Evolutionary conservation across 2,888 invertebrate genomes (phyloP).

Genomic region (Ennomos quercinarius): DNA sequence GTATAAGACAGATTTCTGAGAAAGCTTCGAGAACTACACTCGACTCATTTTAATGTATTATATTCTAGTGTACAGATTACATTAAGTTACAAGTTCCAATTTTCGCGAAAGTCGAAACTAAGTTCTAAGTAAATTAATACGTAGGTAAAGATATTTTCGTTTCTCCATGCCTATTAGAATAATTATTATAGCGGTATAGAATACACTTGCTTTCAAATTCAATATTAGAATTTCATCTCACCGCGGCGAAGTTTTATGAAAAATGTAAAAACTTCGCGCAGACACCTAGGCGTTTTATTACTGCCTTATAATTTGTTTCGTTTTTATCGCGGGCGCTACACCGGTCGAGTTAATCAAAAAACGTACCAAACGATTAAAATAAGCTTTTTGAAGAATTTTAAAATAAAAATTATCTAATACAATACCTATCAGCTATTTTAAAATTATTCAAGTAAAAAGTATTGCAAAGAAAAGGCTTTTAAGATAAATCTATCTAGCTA

Average conservation of each 20-base stretch:
- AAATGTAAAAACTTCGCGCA: constrained; percentile 82
- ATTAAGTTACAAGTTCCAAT: not conserved
- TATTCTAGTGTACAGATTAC: no score
- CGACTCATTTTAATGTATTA: no score
- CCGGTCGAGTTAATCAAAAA: constrained; percentile 62
- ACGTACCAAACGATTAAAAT: constrained; percentile 56
- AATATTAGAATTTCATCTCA: constrained; percentile 83
- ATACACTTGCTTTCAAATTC: constrained; percentile 79
- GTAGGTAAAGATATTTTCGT: not conserved
- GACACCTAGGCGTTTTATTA: constrained; percentile 82
- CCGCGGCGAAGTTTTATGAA: constrained; percentile 80
- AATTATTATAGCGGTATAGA: constrained; percentile 40
- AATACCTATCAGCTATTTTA: constrained; percentile 1
- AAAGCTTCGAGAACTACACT: no score
- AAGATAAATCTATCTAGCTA: no score
- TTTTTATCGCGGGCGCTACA: constrained; percentile 72
- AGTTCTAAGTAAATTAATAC: constrained; percentile 13
- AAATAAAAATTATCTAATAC: constrained; percentile 3
- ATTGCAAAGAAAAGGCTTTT: not conserved
- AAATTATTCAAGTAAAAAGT: not conserved
- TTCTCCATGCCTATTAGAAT: constrained; percentile 20
- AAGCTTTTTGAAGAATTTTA: constrained; percentile 22
- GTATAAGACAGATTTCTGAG: no score
- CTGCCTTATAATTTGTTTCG: constrained; percentile 82
- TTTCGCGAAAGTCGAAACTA: constrained; percentile 4